Evolutionary conservation across 2,113 vertebrate species (phyloP), one percentile per base, ranked within the genome.

Genomic region (Trachemys scripta): DNA sequence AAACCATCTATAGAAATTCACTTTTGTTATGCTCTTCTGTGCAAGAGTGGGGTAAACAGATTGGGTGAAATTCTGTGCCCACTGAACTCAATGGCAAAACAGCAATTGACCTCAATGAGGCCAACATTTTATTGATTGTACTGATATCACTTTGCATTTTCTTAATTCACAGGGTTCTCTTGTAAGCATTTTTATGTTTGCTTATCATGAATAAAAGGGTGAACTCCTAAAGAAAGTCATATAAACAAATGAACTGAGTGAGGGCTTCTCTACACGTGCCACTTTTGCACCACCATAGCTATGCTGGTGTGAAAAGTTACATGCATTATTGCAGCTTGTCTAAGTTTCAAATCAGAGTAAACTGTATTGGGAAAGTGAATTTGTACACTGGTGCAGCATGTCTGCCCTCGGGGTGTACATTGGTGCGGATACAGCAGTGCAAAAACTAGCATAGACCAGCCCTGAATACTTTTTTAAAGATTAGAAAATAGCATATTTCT

Each of bases 151-250:
- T 82, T 59, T 25, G 0, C 90, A 85, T 80, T 90, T 72, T 90
- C 69, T 51, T 6, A 50, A 31, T 95, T 57, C 69, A 84, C 65
- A 92, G 94, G 81, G 14, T 83, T 27, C 85, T 94, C 50, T 89
- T 93, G 27, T 13, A 92, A 94, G 75, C 90, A 87, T 95, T 91
- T 94, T 92, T 85, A 92, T 8, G 47, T 75, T 96, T 94, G 54
- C 54, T 95, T n/a, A 75, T 47, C 59, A 87, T 54, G 88, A 88
- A 72, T 53, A 51, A 50, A 12, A 42, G 75, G 42, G 69, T 84
- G 94, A 91, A 90, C 4, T 69, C 12, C 85, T 92, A n/a, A 72
- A 45, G 91, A 85, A 1, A 80, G 47, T 78, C 84, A 81, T 31
- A 50, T 80, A 83, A 76, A 79, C 78, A 83, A 90, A 81, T 92